Evolutionary conservation across 2,113 vertebrate genomes (phyloP).

Genomic region (Merops nubicus): DNA sequence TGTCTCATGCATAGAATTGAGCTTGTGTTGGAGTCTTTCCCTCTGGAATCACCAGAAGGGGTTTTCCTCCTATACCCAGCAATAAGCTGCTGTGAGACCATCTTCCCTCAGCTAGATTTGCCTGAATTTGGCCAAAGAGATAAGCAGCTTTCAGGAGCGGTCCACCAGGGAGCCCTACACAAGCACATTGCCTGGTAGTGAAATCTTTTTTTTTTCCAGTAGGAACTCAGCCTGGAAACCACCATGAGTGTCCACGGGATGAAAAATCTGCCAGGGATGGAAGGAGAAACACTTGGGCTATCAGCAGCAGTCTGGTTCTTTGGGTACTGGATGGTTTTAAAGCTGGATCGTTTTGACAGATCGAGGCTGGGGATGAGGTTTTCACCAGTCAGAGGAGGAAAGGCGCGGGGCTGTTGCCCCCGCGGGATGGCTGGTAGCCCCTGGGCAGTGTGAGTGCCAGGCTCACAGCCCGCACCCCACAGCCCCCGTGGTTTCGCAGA

Average conservation of each 20-base stretch:
- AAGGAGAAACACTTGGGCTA: background rate
- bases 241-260: fast-evolving
- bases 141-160: background rate
- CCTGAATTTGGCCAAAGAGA: background rate
- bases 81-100: background rate
- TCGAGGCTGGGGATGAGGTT: background rate
- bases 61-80: background rate
- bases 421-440: background rate
- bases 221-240: background rate
- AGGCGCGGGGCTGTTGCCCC: fast-evolving
- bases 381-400: fast-evolving
- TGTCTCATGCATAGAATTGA: background rate
- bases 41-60: background rate
- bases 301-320: background rate
- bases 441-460: background rate
- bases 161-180: background rate
- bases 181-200: background rate
- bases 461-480: fast-evolving
- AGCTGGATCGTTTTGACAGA: background rate
- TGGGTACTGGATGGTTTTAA: background rate
- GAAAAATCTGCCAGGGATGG: background rate
- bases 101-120: background rate
- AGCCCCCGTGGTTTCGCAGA: fast-evolving
- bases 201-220: background rate
- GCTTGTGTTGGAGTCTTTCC: background rate